A percentile compares a stretch with the other conserved stretches of the same genome.
These are phyloP conservation scores for Callaeas wilsoni DNA, from an alignment of 2,113 vertebrate species.

Conservation along the genomic window DNA sequence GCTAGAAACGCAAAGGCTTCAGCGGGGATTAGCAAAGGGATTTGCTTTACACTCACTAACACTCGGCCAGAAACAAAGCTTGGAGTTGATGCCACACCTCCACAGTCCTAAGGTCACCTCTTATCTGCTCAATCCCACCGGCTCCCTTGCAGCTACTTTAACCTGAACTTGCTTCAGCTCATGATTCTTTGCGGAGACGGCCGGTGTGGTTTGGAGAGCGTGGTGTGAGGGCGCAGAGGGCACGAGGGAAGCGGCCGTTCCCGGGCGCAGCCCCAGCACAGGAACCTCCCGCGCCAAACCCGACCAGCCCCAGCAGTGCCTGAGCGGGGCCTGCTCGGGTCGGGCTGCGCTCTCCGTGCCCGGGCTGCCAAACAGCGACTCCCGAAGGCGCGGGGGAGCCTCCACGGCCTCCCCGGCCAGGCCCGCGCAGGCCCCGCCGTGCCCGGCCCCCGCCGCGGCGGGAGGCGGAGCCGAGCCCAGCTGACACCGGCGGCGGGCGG, in stretches of 20 bases:
- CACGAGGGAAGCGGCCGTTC: fast-evolving
- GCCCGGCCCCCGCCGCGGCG: neutral
- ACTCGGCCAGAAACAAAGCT: neutral
- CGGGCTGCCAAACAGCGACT: fast-evolving
- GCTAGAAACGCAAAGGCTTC: neutral
- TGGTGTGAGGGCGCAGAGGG: fast-evolving
- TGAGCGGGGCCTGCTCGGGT: neutral
- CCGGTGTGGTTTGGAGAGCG: fast-evolving
- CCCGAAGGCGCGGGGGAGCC: fast-evolving
- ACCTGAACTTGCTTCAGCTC: neutral
- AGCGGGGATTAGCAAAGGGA: neutral
- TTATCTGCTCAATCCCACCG: neutral
- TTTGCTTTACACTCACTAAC: neutral
- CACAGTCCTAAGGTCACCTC: neutral
- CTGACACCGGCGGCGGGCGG: neutral
- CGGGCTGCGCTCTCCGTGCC: neutral
- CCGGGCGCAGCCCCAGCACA: fast-evolving
- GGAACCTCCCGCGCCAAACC: neutral
- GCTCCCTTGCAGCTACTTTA: neutral
- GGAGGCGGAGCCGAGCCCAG: neutral
- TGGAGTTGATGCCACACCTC: neutral
- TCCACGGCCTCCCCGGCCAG: neutral
- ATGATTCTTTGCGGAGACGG: neutral
- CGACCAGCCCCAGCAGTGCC: neutral
- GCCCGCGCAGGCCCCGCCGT: neutral